Conservation (phyloP, 2,797 vertebrate genomes). For the Erpetoichthys calabaricus region DNA sequence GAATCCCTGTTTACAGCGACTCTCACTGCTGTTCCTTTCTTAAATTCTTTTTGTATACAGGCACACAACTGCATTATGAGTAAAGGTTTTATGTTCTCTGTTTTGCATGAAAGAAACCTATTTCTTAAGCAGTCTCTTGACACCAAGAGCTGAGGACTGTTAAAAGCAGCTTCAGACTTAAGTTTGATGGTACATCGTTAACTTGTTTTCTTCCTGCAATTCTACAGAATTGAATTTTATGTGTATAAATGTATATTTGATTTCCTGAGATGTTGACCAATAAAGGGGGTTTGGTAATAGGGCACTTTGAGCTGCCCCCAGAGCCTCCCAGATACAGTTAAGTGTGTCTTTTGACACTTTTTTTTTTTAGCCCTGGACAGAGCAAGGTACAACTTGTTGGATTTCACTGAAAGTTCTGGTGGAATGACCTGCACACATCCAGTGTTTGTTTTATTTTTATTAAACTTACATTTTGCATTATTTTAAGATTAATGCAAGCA, state of each 20-base stretch:
- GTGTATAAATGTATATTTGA: constrained; percentile 66
- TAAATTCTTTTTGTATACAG: constrained; percentile 47
- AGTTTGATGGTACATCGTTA: constrained; percentile 57
- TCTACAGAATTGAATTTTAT: constrained; percentile 45
- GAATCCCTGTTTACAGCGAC: constrained; percentile 29
- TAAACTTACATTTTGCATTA: constrained; percentile 66
- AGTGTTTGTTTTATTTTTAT: constrained; percentile 47
- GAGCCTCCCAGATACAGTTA: constrained; percentile 29
- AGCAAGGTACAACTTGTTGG: constrained; percentile 52
- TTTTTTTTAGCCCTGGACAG: constrained; percentile 41
- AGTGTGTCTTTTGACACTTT: constrained; percentile 42
- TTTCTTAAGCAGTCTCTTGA: constrained; percentile 45
- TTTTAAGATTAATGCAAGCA: constrained; percentile 79
- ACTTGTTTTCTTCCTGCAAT: constrained; percentile 54
- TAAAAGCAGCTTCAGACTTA: constrained; percentile 35
- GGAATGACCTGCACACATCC: constrained; percentile 62
- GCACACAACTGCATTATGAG: constrained; percentile 39
- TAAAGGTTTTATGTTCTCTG: constrained; percentile 58
- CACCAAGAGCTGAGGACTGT: constrained; percentile 48
- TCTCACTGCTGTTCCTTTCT: constrained; percentile 29
- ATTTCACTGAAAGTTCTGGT: constrained; percentile 56
- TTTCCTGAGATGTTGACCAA: constrained; percentile 61
- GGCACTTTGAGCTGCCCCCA: constrained; percentile 62
- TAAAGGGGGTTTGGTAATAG: constrained; percentile 52
- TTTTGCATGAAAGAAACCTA: constrained; percentile 67